These are phyloP conservation scores for Eulemur coronatus DNA, from an alignment of 2,797 vertebrate species.

Conservation along the genomic window DNA sequence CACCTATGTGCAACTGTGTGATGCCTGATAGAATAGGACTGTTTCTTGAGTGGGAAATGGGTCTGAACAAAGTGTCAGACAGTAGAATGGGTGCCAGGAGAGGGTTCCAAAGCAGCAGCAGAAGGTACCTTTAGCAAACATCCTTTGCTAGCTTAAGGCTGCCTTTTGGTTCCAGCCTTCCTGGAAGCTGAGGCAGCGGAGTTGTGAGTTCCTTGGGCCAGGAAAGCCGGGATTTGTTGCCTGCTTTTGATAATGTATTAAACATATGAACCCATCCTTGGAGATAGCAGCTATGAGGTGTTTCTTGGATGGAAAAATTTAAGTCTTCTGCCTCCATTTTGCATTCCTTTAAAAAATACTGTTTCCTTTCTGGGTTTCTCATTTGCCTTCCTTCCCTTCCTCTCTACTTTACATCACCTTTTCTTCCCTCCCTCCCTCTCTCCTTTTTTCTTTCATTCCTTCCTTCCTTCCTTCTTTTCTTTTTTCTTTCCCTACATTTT, in stretches of 20 bases:
- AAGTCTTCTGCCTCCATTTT: neutral
- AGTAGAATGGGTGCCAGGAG: neutral
- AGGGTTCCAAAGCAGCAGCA: conserved; percentile 15
- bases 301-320: neutral
- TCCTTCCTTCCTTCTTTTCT: neutral
- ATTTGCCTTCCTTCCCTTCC: neutral
- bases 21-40: neutral
- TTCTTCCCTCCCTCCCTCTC: neutral
- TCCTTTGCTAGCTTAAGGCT: neutral
- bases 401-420: too few relatives aligned
- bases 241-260: neutral
- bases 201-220: neutral
- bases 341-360: neutral
- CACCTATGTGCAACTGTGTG: neutral
- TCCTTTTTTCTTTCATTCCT: too few relatives aligned
- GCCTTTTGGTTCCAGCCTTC: conserved; percentile 37
- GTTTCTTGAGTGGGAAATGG: neutral
- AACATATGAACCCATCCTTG: neutral
- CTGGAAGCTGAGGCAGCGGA: neutral
- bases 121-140: conserved; percentile 41
- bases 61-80: conserved; percentile 44
- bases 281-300: neutral
- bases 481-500: too few relatives aligned
- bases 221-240: neutral
- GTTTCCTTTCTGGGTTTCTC: neutral